Base-by-base conservation (phyloP, 2,888 invertebrate species). In the Drosophila quinaria region DNA sequence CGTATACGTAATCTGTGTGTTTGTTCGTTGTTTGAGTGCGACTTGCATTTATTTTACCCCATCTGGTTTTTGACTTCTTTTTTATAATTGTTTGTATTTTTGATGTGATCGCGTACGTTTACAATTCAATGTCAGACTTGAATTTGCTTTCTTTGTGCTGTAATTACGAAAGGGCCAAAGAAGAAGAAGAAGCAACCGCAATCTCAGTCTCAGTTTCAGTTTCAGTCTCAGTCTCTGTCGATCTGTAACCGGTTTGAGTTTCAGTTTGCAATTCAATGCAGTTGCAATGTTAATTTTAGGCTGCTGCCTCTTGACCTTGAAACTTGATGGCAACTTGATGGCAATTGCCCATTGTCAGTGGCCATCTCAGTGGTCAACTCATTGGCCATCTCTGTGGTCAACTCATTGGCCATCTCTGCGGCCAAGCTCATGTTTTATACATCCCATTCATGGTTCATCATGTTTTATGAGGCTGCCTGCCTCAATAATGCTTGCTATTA, bases 121-220 rank as follows among this genome's bases (percentile, higher is more conserved):
- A 80, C 87, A 73, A 78, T 80, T 84, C 87, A 84, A 84, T 80
- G 89, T 83, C 87, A 86, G 29, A 47, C 70, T 61, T 51, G 42
- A 49, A 41, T 67, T 67, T 67, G 72, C 68, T 68, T 65, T 65
- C 67, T 46, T 52, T 56, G 17, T 42, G 60, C 15, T 37, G 42
- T n/a, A 49, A 49, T 70, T 70, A 55, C 68, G 69, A 61, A 76
- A 81, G 74, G 55, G 65, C 65, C 55, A 19, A 85, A 70, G 55
- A 59, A 29, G 50, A 35, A 29, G 33, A 22, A 19, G 19, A 41
- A 41, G 55, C 59, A 47, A 46, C 33, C 33, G 46, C 63, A 37
- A 39, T 42, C 8, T n/a, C n/a, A n/a, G n/a, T 37, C 35, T 37
- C 35, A n/a, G 37, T 37, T 47, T 52, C 46, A 37, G 42, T 42